These are phyloP conservation scores for Centrocercus urophasianus DNA, from an alignment of 2,113 vertebrate species.

Conservation along the genomic window DNA sequence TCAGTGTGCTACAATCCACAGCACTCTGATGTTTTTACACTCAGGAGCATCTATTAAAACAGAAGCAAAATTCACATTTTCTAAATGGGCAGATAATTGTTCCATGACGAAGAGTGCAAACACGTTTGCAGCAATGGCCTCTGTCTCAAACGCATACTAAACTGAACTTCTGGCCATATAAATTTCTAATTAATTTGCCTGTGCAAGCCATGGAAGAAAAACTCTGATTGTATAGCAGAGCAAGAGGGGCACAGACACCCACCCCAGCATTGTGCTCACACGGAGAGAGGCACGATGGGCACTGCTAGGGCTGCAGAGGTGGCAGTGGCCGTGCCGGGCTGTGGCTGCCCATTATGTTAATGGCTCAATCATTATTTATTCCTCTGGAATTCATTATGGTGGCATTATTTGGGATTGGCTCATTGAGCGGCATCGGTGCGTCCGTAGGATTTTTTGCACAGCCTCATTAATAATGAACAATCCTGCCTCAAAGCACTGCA, in stretches of 20 bases:
- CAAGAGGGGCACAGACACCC: neutral
- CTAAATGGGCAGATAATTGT: slow-evolving; percentile 60
- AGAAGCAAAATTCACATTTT: slow-evolving; percentile 35
- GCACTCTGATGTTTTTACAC: neutral
- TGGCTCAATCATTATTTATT: slow-evolving; percentile 44
- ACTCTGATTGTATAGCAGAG: slow-evolving; percentile 6
- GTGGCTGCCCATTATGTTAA: slow-evolving; percentile 58
- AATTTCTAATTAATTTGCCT: slow-evolving; percentile 61
- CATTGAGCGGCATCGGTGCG: neutral
- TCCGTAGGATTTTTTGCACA: neutral
- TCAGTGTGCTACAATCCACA: neutral
- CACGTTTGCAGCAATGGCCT: neutral
- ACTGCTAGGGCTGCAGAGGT: neutral
- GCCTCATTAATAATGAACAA: slow-evolving; percentile 36
- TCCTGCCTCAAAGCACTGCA: neutral
- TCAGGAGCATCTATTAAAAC: slow-evolving; percentile 9
- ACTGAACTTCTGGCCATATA: slow-evolving; percentile 33
- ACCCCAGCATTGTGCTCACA: neutral
- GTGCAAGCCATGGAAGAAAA: slow-evolving; percentile 49
- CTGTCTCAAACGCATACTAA: neutral
- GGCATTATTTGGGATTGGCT: slow-evolving; percentile 6
- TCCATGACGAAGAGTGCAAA: neutral
- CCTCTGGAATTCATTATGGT: slow-evolving; percentile 52
- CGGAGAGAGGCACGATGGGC: neutral
- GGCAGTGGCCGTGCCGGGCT: neutral